Conservation (phyloP, 2,113 vertebrate genomes). For the Gulo gulo region DNA sequence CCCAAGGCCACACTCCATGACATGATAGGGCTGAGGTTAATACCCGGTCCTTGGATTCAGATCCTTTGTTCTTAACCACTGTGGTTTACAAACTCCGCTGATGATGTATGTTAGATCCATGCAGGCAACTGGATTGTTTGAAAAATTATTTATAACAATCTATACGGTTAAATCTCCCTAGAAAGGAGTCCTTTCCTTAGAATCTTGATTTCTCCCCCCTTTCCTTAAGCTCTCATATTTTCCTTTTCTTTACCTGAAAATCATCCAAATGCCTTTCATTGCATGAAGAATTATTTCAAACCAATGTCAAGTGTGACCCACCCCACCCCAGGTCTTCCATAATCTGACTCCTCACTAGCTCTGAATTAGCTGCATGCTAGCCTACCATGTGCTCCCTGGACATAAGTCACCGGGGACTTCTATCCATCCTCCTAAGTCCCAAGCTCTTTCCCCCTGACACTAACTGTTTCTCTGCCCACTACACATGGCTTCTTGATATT, state of each 20-base stretch:
- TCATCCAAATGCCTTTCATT: not conserved
- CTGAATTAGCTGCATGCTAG: not conserved
- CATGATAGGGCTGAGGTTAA: not conserved
- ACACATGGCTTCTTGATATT: not conserved
- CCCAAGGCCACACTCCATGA: rapidly evolving
- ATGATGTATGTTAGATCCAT: not conserved
- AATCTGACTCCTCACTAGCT: not conserved
- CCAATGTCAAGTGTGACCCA: not conserved
- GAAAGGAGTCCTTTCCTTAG: not conserved
- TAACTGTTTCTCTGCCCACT: too few species aligned
- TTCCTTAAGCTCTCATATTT: not conserved
- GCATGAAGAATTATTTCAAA: not conserved
- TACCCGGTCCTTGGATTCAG: rapidly evolving
- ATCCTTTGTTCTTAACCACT: not conserved
- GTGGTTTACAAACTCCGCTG: not conserved
- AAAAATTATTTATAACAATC: not conserved
- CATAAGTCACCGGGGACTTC: rapidly evolving
- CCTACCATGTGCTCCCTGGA: too few species aligned
- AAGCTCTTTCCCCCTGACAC: rapidly evolving
- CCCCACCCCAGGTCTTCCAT: not conserved
- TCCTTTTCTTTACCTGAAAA: not conserved
- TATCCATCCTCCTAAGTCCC: not conserved
- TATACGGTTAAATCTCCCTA: not conserved
- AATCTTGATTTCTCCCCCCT: not conserved
- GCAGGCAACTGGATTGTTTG: not conserved